phyloP scores from a whole-genome alignment of 2,888 invertebrate species.

The Agrochola litura region DNA sequence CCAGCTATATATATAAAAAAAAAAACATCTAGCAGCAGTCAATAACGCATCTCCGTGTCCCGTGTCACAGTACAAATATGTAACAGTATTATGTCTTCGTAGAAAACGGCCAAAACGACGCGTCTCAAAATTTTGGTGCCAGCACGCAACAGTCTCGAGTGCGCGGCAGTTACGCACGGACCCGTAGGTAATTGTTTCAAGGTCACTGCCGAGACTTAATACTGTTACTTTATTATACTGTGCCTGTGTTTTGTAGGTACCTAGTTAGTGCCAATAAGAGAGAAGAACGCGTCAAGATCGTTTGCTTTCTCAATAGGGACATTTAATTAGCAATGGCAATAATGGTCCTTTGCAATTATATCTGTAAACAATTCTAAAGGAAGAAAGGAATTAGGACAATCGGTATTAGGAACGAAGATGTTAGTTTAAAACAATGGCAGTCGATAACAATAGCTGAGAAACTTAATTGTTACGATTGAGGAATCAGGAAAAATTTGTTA shows the following conservation, averaged over 20 bases:
- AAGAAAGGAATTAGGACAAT: neutral
- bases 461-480: neutral
- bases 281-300: neutral
- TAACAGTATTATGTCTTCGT: no score
- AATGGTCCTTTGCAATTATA: neutral
- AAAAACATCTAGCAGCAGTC: no score
- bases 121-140: no score
- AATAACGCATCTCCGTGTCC: neutral
- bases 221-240: no score
- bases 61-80: no score
- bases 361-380: neutral
- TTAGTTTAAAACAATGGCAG: slow-evolving; percentile 27
- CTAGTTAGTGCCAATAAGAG: neutral
- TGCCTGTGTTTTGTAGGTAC: no score
- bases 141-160: no score
- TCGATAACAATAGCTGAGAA: neutral
- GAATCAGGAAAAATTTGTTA: neutral
- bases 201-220: no score
- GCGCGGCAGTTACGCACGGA: no score
- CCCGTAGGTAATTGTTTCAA: no score
- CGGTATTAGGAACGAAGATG: neutral
- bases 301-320: neutral
- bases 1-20: no score
- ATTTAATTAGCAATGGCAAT: slow-evolving; percentile 2
- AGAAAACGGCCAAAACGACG: no score